Evolutionary conservation across 1,140 invertebrate species (phyloP), one percentile per base, ranked within the genome.

Genomic region (Patella vulgata): DNA sequence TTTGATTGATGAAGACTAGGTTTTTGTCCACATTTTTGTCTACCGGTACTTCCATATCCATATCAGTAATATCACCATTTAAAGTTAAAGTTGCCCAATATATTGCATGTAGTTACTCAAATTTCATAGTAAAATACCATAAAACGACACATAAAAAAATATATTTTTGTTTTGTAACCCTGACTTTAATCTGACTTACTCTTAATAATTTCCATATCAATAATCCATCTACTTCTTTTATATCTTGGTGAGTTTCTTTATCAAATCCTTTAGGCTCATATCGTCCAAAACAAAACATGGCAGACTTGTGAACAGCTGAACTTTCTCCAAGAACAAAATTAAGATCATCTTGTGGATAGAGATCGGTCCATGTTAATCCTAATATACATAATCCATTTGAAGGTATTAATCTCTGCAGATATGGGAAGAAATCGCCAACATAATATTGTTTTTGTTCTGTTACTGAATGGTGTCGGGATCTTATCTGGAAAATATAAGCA

Each of bases 261-360:
- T 65, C 48, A 62, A 57, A 75, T 12, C 36, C 33, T 30, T 61
- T 71, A 2, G 74, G 67, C 44, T 75, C 70, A 73, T 70, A 76
- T 44, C 75, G 47, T 17, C 78, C 78, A 73, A 80, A 78, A 58
- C 76, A 71, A 44, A 80, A 66, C 30, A 75, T 66, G 21, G 68
- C 76, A 36, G 70, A 54, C 23, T 53, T 65, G 9, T 73, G 59
- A 6, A 42, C 23, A 19, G 59, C 46, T 6, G 70, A 73, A 11
- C 73, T 68, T 59, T 80, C 74, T 3, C 78, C 78, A 8, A 80
- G 66, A 5, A 73, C 73, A 76, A 79, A 80, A 33, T 80, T 80
- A 48, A 72, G 59, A 43, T 72, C 66, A 39, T 78, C 73, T 59
- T 51, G 58, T 11, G 78, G 78, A 62, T 74, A 80, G 5, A 80